These are phyloP conservation scores for Australoheros facetus DNA, from an alignment of 2,797 vertebrate species.

Conservation along the genomic window DNA sequence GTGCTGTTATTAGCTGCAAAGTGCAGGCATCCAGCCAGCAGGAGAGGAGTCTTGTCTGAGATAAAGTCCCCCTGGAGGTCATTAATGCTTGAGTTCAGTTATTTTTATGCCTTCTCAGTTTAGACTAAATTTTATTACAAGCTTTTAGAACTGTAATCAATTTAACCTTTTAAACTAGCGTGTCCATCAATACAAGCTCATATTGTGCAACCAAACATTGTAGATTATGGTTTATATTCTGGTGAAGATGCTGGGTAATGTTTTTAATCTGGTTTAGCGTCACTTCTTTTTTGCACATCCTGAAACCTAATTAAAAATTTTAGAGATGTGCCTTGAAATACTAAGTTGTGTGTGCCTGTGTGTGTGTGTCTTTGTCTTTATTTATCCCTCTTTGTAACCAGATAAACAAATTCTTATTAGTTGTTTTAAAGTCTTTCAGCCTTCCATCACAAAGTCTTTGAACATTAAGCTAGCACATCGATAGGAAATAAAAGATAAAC, in stretches of 20 bases:
- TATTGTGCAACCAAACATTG: not conserved
- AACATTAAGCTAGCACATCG: not conserved
- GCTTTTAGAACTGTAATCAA: constrained; percentile 41
- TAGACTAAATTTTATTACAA: constrained; percentile 36
- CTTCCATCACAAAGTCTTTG: not conserved
- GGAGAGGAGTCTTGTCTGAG: constrained; percentile 11
- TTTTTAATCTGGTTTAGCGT: not conserved
- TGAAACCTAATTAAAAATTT: not conserved
- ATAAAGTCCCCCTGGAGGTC: constrained; percentile 36
- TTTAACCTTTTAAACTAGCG: constrained; percentile 23
- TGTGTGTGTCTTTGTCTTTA: not conserved
- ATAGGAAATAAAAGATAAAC: not conserved
- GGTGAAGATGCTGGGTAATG: not conserved
- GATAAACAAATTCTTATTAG: not conserved
- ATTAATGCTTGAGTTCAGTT: constrained; percentile 41
- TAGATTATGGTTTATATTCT: not conserved
- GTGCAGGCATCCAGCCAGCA: constrained; percentile 33
- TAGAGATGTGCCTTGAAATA: not conserved
- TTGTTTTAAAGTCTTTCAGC: not conserved
- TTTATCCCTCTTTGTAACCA: not conserved
- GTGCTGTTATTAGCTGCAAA: constrained; percentile 23
- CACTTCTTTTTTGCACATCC: not conserved
- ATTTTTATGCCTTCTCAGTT: constrained; percentile 35
- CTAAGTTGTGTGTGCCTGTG: too few relatives aligned
- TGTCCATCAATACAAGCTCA: constrained; percentile 6